Percentiles rank a stretch among this genome's conserved stretches.
These are phyloP conservation scores for Chiridota heheva DNA, from an alignment of 35 echinoderm and acorn worm species.

Conservation along the genomic window DNA sequence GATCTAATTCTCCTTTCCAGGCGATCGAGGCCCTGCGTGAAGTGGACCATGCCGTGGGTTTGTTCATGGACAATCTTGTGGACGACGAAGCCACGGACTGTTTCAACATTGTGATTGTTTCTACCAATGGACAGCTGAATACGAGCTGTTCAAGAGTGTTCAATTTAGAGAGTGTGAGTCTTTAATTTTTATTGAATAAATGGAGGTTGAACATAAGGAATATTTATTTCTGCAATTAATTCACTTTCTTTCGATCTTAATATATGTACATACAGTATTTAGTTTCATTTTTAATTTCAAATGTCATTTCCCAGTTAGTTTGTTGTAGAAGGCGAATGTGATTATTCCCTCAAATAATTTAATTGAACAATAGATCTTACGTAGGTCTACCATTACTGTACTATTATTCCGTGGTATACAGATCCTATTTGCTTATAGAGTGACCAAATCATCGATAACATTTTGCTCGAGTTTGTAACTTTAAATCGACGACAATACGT, in stretches of 20 bases:
- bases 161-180: conserved; percentile 2
- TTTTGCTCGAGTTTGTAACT: no score
- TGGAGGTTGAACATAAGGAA: no score
- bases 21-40: conserved; percentile 4
- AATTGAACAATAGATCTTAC: no score
- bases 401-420: no score
- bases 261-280: no score
- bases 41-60: conserved; percentile 48
- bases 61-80: conserved; percentile 56
- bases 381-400: no score
- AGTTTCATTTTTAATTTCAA: neutral
- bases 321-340: neutral
- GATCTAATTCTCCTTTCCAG: neutral
- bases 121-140: conserved; percentile 34
- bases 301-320: neutral
- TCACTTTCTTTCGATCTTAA: no score
- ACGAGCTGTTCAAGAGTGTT: conserved; percentile 30
- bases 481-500: no score
- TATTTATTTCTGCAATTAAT: no score
- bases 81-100: conserved; percentile 26
- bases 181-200: neutral
- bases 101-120: conserved; percentile 45
- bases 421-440: no score
- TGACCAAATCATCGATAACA: no score
- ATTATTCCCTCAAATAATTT: no score